Evolutionary conservation across 2,888 invertebrate genomes (phyloP).

Genomic region (Rugalucina vietnamica): DNA sequence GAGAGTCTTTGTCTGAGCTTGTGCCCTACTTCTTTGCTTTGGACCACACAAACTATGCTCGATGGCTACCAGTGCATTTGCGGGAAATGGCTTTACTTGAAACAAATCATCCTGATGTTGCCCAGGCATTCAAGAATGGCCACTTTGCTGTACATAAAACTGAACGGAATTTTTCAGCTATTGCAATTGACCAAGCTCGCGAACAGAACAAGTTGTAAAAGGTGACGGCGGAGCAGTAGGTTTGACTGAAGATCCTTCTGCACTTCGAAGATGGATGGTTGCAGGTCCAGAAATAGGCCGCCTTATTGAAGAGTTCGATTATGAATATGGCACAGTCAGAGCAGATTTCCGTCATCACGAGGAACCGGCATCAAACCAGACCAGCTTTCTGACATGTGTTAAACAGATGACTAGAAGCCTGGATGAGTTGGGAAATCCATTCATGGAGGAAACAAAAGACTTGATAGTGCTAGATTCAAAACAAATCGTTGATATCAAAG

Average conservation of each 20-base stretch:
- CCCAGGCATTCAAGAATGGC: neutral
- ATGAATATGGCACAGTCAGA: neutral
- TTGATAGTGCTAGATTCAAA: neutral
- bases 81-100: neutral
- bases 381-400: neutral
- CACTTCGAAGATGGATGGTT: neutral
- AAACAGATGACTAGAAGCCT: neutral
- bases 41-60: neutral
- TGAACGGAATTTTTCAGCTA: neutral
- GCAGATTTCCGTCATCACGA: neutral
- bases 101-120: neutral
- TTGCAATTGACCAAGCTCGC: neutral
- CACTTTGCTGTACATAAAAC: neutral
- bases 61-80: neutral
- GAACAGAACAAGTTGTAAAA: neutral
- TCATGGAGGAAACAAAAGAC: neutral
- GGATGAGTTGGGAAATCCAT: neutral
- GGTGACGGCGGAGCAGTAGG: no score
- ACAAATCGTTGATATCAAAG: neutral
- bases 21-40: neutral
- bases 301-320: neutral
- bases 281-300: neutral
- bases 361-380: neutral
- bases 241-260: neutral
- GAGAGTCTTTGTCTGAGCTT: constrained; percentile 7